Evolutionary conservation across 1,140 invertebrate genomes (phyloP), one percentile per base, ranked within the genome.

Genomic region (Papilio aristodemus): DNA sequence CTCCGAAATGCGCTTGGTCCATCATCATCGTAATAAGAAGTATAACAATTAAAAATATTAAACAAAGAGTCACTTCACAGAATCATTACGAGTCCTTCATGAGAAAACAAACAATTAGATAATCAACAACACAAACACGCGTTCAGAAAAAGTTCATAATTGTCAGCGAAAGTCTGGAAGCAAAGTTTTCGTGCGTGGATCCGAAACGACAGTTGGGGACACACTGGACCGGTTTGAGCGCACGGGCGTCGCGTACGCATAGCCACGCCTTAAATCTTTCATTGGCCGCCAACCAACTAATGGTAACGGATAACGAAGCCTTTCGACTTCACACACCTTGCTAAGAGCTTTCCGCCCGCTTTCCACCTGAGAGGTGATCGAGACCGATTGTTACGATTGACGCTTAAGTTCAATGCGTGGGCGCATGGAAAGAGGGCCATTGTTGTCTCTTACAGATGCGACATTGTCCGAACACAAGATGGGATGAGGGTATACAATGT

Each of bases 1-100:
- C 89, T 69, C 87, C 86, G 66, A 91, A 89, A 69, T 90, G 88
- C 8, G 89, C 83, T 72, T 90, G 89, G 77, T 90, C 87, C 89
- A 90, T 91, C 89, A 90, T 91, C 87, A 87, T 91, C 19, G 74
- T 85, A 71, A 38, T 72, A 41, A 63, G 57, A 67, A 74, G 27
- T 43, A 68, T 46, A 73, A 69, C 50, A 72, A 75, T 58, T 64
- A 62, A 39, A 68, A 73, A 69, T 70, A 60, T 67, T 58, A 75
- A 76, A 60, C 75, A 69, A 72, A 76, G 37, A 67, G 77, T 75
- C 83, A 89, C 80, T 78, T 80, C 80, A 90, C 81, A 83, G 77
- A 72, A 81, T 71, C 79, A 82, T 84, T 59, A 72, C 67, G n/a
- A 50, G 63, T 50, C 63, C 11, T 14, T 11, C 66, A 41, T 69